Conservation (phyloP, 2,113 vertebrate genomes). For the Helogale parvula region DNA sequence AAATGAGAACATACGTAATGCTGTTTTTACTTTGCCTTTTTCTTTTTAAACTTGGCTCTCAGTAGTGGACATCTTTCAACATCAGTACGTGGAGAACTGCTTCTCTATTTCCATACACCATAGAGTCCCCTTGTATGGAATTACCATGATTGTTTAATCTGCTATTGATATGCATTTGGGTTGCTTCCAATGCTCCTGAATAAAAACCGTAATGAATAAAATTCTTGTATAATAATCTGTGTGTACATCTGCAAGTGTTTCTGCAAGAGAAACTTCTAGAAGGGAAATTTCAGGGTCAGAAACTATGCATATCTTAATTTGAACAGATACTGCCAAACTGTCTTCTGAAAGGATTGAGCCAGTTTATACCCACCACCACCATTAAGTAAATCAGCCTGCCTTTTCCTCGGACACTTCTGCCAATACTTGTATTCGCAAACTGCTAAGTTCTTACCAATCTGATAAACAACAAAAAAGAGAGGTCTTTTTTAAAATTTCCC, state of each 20-base stretch:
- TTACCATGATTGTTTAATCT: background rate
- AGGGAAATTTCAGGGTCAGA: background rate
- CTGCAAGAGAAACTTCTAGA: slow-evolving; percentile 33
- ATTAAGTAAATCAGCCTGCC: background rate
- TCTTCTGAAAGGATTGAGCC: background rate
- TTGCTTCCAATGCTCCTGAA: slow-evolving; percentile 25
- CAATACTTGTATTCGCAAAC: background rate
- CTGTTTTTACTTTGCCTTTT: background rate
- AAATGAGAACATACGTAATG: background rate
- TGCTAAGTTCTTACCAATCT: background rate
- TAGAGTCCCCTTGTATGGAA: background rate
- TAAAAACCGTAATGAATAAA: slow-evolving; percentile 12
- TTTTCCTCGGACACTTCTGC: background rate
- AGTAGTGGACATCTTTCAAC: background rate
- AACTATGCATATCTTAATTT: background rate
- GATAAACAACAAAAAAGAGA: slow-evolving; percentile 9
- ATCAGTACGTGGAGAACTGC: background rate
- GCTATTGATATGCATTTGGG: background rate
- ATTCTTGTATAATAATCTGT: background rate
- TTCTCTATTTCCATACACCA: background rate
- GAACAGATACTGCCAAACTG: background rate
- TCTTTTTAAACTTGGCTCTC: background rate
- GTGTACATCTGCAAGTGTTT: slow-evolving; percentile 47
- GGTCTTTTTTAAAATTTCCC: background rate
- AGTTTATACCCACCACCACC: background rate